phyloP scores from a whole-genome alignment of 2,797 vertebrate species.

The Tenualosa thibaudeaui region DNA sequence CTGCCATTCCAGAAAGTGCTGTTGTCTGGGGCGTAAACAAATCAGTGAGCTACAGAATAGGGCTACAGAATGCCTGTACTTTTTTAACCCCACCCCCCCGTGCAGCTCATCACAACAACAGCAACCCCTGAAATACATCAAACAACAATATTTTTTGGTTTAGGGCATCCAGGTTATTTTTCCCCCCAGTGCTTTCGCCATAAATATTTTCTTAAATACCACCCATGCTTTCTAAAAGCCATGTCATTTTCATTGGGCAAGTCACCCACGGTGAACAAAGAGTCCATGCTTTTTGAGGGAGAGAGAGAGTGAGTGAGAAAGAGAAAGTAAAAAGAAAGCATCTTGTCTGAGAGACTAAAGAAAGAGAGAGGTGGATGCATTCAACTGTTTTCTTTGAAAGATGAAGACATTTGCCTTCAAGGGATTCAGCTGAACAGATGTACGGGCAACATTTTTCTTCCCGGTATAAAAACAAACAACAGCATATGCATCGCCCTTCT shows the following conservation, averaged over 20 bases:
- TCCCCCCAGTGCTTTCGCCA: not conserved
- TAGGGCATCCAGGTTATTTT: not conserved
- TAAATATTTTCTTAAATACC: conserved; percentile 3
- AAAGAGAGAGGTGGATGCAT: not conserved
- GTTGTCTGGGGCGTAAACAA: not conserved
- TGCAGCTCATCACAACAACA: not conserved
- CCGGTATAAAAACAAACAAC: conserved; percentile 13
- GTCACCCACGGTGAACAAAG: not conserved
- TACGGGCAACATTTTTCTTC: conserved; percentile 10
- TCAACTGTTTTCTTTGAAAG: conserved; percentile 8
- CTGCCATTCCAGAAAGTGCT: not conserved
- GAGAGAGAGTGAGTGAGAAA: too few relatives aligned
- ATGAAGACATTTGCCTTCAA: conserved; percentile 8
- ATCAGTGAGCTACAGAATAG: not conserved
- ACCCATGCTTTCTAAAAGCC: not conserved
- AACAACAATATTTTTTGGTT: not conserved
- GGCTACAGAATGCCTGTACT: not conserved
- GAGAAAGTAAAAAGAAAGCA: not conserved
- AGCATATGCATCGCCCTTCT: conserved; percentile 3
- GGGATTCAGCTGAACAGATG: not conserved
- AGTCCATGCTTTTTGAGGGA: not conserved
- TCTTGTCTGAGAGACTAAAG: not conserved
- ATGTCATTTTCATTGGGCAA: not conserved
- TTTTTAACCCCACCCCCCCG: not conserved
- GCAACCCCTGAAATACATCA: not conserved